Conservation (phyloP, 2,113 vertebrate genomes). For the Sula dactylatra region DNA sequence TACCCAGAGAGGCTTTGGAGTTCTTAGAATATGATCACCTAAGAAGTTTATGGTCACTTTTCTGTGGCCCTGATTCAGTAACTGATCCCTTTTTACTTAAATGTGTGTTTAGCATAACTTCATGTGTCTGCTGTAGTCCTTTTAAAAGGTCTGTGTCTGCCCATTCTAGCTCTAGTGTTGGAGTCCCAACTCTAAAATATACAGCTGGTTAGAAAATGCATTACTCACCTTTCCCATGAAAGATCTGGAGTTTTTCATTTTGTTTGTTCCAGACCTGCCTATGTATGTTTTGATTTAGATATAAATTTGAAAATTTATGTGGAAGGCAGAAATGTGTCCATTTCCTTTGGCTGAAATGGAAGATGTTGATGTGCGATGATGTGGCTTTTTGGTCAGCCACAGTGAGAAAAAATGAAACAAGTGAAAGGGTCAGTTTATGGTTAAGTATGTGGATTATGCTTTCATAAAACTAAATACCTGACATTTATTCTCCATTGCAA, state of each 20-base stretch:
- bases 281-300: background rate
- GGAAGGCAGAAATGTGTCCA: background rate
- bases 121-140: background rate
- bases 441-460: background rate
- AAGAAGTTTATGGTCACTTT: background rate
- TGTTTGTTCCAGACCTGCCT: background rate
- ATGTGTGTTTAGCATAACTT: background rate
- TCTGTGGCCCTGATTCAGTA: background rate
- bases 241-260: background rate
- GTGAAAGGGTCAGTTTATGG: background rate
- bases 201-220: background rate
- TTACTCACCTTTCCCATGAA: background rate
- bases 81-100: background rate
- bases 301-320: background rate
- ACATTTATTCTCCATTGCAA: background rate
- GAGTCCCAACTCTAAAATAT: background rate
- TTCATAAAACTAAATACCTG: background rate
- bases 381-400: background rate
- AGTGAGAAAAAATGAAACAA: background rate
- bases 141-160: background rate
- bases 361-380: background rate
- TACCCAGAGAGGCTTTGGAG: background rate
- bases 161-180: background rate
- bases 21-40: background rate
- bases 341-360: background rate